Conservation (phyloP, 1,140 invertebrate genomes). For the Carposina sasakii region DNA sequence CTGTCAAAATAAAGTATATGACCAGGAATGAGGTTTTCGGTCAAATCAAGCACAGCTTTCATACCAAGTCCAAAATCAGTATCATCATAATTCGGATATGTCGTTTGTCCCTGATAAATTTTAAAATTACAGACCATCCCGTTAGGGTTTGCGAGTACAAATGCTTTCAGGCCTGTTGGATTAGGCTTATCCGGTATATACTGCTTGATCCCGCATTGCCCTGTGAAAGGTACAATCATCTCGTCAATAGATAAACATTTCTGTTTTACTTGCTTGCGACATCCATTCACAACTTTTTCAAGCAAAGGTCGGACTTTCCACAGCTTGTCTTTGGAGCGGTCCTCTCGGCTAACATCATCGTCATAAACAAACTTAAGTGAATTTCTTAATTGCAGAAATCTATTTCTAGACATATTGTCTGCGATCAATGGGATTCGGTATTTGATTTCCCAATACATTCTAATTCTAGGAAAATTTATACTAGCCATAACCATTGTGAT, state of each 20-base stretch:
- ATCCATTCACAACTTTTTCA: not conserved
- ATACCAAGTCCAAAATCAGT: not conserved
- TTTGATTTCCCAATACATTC: slow-evolving; percentile 7
- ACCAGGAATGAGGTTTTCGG: not conserved
- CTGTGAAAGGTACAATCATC: slow-evolving; percentile 13
- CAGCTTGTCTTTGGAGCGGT: not conserved
- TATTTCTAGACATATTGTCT: slow-evolving; percentile 9
- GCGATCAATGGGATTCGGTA: slow-evolving; percentile 1
- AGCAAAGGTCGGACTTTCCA: slow-evolving; percentile 7
- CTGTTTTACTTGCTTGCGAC: not conserved
- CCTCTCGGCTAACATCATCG: not conserved
- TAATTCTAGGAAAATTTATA: not conserved
- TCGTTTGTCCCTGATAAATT: slow-evolving; percentile 11
- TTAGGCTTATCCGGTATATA: slow-evolving; percentile 19
- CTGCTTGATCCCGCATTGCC: slow-evolving; percentile 3
- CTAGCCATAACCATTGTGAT: slow-evolving; percentile 3
- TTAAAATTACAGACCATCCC: slow-evolving; percentile 19
- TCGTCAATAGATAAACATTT: slow-evolving; percentile 8
- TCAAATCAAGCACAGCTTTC: slow-evolving; percentile 2
- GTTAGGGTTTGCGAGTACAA: not conserved
- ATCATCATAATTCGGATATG: not conserved
- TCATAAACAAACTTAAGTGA: slow-evolving; percentile 6
- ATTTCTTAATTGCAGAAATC: not conserved
- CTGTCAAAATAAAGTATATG: slow-evolving; percentile 5
- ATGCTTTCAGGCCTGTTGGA: slow-evolving; percentile 18